Base-by-base conservation (phyloP, 2,797 vertebrate species). In the Cyprinodon diabolis region DNA sequence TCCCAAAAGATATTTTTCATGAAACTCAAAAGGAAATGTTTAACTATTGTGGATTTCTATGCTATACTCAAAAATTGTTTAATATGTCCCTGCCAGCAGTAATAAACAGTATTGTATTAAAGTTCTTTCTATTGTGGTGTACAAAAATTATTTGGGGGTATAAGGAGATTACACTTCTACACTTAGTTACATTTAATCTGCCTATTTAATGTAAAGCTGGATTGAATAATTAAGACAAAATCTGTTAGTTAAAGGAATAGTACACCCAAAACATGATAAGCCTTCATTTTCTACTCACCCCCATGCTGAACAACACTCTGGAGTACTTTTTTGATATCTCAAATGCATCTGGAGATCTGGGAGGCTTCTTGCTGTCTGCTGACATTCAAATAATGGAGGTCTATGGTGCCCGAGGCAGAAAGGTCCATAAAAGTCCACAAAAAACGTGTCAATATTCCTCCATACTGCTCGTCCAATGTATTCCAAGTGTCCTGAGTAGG, bases 71-170 rank as follows among this genome's bases (percentile, higher is more conserved):
- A 65, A 47, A 23, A 12, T 7, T 45, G 51, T 52, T 14, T 47
- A 13, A 65, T 65, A 47, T 65, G 21, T 65, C 6, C n/a, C 62
- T 47, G 40, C 40, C 62, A 45, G 62, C 62, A 65, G 40, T 45
- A 65, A 47, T 65, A 65, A 65, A 65, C 21, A 65, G 45, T 47
- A 65, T 65, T 65, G 45, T 65, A 65, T 47, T 65, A 47, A 65
- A 65, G 45, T 65, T 6, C 12, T 43, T 6, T 45, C 30, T 21
- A 45, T 40, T 65, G 6, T 15, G n/a, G 21, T 47, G 40, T 63
- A 6, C 30, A 8, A 43, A n/a, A 63, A 1, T 11, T 63, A 11
- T 37, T 62, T 62, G 9, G 9, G 8, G 21, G 17, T 43, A 43
- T 63, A 1, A 63, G 37, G 11, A 43, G 21, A 13, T 10, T 63